A percentile compares a stretch with the other conserved stretches of the same genome.
Conservation (phyloP, 2,113 vertebrate species). For the Theropithecus gelada region DNA sequence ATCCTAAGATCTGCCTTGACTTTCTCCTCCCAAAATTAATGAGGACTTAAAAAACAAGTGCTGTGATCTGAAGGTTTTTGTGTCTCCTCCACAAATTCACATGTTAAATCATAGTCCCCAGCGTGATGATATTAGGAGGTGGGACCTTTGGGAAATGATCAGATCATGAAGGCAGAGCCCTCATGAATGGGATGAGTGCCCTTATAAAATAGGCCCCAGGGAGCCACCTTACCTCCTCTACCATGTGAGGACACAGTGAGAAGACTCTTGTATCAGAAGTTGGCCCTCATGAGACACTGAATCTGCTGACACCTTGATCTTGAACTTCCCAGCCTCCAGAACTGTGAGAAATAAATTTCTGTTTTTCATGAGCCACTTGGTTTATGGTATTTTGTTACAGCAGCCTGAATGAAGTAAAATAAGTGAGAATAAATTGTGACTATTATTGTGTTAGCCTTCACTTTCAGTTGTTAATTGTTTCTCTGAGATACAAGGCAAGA, state of each 20-base stretch:
- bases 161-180: not conserved
- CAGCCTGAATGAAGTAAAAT: not conserved
- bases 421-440: not conserved
- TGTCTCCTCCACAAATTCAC: not conserved
- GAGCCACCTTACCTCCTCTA: not conserved
- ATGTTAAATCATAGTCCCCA: not conserved
- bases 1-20: not conserved
- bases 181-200: not conserved
- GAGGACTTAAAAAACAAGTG: not conserved
- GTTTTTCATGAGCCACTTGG: not conserved
- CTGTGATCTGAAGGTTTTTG: not conserved
- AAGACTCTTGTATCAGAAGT: not conserved
- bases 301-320: not conserved
- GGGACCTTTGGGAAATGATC: not conserved
- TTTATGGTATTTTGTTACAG: not conserved
- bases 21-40: not conserved
- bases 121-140: not conserved
- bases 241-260: not conserved
- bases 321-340: not conserved
- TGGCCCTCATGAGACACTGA: not conserved
- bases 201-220: not conserved
- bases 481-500: not conserved
- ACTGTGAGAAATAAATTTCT: not conserved
- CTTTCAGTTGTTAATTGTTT: not conserved
- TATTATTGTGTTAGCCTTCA: not conserved